phyloP scores from a whole-genome alignment of 2,113 vertebrate species.

The Pollimyrus isidori region DNA sequence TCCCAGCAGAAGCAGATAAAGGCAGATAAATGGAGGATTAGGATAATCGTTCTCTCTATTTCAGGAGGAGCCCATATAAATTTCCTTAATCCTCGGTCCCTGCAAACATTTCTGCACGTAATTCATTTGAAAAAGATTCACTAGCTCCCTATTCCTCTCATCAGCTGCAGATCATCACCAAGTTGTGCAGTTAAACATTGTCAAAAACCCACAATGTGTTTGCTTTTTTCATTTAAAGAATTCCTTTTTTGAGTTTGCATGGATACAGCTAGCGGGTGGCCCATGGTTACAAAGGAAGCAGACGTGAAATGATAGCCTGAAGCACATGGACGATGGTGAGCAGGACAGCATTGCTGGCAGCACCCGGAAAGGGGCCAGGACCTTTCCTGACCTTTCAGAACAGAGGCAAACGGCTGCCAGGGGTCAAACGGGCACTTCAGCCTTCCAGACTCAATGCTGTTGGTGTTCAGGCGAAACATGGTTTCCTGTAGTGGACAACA shows the following conservation, averaged over 20 bases:
- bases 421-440: slow-evolving; percentile 96
- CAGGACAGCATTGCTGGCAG: neutral
- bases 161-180: neutral
- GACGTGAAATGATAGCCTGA: neutral
- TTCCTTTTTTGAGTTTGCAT: neutral
- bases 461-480: slow-evolving; percentile 68
- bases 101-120: neutral
- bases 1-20: slow-evolving; percentile 43
- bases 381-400: slow-evolving; percentile 79
- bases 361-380: neutral
- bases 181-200: neutral
- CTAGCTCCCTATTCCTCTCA: neutral
- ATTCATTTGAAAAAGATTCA: slow-evolving; percentile 8
- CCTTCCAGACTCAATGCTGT: slow-evolving; percentile 80
- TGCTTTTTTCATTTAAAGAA: neutral
- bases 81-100: slow-evolving; percentile 14
- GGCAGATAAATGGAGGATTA: slow-evolving; percentile 17
- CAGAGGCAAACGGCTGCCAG: slow-evolving; percentile 82
- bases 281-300: neutral
- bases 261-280: neutral
- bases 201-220: neutral
- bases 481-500: slow-evolving; percentile 57
- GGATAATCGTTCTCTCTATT: neutral
- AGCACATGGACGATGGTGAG: neutral
- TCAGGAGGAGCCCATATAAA: neutral